Base-by-base conservation (phyloP, 2,888 invertebrate genomes). In the Eupithecia exiguata region DNA sequence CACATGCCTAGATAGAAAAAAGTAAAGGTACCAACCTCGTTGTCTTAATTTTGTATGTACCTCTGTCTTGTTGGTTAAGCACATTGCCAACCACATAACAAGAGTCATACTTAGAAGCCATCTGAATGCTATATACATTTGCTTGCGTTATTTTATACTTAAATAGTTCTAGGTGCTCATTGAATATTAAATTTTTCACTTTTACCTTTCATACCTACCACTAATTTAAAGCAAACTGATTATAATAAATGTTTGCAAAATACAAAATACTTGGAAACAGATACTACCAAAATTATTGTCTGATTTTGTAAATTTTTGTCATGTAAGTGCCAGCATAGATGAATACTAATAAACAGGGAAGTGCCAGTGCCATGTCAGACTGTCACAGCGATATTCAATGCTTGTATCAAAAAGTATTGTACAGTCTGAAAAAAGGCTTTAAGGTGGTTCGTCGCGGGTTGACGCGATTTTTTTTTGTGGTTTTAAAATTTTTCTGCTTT, bases 41-140 rank as follows among this genome's bases (percentile, higher is more conserved):
- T 70, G 71, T 71, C 72, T 77, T 70, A 77, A 70, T 70, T 81
- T 80, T 58, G 25, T 58, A 69, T 63, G 68, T 43, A 14, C 69
- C 30, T 75, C 65, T 68, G 69, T 84, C 66, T 16, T 40, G 75
- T 92, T 89, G 66, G 88, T 70, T 67, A 80, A 75, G 77, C 93
- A 93, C 82, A 91, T 86, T 14, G 84, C 81, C 70, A 90, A 38
- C 94, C 94, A 94, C 93, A 92, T 91, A 38, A 80, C 76, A 9
- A 90, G 72, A 43, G 87, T 81, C 78, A 94, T 81, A 53, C 88
- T 84, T 58, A 89, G 61, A 18, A 94, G 87, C 93, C 93, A 94
- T 86, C 87, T 93, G 70, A 92, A 87, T 67, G 94, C 94, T 83
- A 94, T 91, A 83, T 93, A 94, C 94, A 94, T 93, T 66, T 66